phyloP scores from a whole-genome alignment of 2,888 invertebrate genomes.

The Xestia c-nigrum region DNA sequence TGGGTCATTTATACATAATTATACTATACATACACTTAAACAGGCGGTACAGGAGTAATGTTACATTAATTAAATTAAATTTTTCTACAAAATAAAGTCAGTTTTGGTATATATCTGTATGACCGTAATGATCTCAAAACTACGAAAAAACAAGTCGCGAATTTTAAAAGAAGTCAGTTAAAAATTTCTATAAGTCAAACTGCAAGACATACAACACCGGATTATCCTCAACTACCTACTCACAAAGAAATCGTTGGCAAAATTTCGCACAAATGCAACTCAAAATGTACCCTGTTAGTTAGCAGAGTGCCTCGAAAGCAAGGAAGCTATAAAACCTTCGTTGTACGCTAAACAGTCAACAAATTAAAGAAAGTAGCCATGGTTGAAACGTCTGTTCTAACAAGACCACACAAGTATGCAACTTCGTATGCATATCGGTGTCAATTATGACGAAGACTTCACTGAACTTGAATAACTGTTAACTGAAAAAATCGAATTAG shows the following conservation, averaged over 20 bases:
- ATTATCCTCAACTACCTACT: not conserved
- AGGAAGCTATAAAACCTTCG: conserved; percentile 51
- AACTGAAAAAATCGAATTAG: too few species aligned
- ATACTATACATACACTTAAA: too few species aligned
- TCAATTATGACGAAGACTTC: not conserved
- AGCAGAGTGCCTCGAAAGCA: conserved; percentile 40
- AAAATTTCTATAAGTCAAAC: too few species aligned
- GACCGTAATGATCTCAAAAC: not conserved
- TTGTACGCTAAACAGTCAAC: conserved; percentile 47
- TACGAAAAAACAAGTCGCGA: too few species aligned
- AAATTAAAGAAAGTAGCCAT: conserved; percentile 60
- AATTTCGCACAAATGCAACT: conserved; percentile 34
- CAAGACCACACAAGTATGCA: conserved; percentile 23
- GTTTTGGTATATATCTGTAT: not conserved
- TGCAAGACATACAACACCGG: too few species aligned
- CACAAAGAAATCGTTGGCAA: conserved; percentile 4
- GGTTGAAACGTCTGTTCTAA: conserved; percentile 41
- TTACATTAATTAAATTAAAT: not conserved
- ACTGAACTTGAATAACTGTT: too few species aligned
- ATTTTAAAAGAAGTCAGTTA: too few species aligned
- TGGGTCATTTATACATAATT: too few species aligned
- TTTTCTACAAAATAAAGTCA: not conserved
- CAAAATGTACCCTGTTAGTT: conserved; percentile 47
- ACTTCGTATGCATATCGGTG: not conserved
- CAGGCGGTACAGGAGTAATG: too few species aligned